A percentile compares a stretch with the other conserved stretches of the same genome.
Conservation (phyloP, 2,113 vertebrate species). For the Xenopus laevis region DNA sequence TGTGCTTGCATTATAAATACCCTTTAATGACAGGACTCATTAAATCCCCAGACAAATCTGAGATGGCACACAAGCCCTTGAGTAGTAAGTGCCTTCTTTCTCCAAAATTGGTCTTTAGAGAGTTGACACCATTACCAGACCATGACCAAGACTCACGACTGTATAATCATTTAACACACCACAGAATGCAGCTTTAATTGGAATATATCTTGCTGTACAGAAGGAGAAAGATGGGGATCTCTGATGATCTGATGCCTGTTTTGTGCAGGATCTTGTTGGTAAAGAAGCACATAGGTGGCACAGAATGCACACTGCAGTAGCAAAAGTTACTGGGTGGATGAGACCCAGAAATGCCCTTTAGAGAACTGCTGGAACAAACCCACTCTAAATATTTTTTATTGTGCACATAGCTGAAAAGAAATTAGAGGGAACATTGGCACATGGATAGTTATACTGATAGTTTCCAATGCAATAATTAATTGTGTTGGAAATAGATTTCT, state of each 20-base stretch:
- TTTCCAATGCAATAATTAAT: no score
- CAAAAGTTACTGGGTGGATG: no score
- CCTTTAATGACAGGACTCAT: background rate
- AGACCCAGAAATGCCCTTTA: no score
- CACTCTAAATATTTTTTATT: no score
- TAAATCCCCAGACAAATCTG: background rate
- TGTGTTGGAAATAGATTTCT: no score
- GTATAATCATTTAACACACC: constrained; percentile 22
- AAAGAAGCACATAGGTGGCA: no score
- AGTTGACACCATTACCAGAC: constrained; percentile 16
- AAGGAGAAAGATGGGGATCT: background rate
- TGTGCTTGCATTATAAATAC: background rate
- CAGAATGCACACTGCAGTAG: no score
- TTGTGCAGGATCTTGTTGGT: background rate
- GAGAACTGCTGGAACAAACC: no score
- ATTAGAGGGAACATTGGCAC: no score
- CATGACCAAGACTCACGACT: constrained; percentile 12
- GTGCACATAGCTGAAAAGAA: no score
- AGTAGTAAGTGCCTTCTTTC: constrained; percentile 16
- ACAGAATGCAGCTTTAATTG: constrained; percentile 17
- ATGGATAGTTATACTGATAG: no score
- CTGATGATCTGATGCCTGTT: constrained; percentile 1
- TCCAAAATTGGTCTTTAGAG: constrained; percentile 20
- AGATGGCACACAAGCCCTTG: background rate
- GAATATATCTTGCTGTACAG: background rate